Base-by-base conservation (phyloP, 2,888 invertebrate genomes). In the Amiota mariae region DNA sequence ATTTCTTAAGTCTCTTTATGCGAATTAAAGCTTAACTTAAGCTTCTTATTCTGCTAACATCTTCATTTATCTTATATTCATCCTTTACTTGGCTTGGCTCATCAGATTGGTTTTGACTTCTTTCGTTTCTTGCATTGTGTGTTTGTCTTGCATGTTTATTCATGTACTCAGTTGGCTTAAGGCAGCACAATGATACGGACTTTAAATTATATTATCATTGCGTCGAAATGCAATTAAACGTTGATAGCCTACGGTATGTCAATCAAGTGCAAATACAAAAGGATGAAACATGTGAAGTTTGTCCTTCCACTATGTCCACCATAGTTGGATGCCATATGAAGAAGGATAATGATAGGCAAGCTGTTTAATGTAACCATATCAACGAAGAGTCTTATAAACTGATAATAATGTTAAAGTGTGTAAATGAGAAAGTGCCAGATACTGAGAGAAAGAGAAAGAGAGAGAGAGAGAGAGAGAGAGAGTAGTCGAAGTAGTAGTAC, bases 201-300 rank as follows among this genome's bases (percentile, higher is more conserved):
- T 83, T 84, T 84, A 86, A 84, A 85, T 84, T 81, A 84, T 82
- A 81, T 84, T 80, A 84, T 86, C 84, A 85, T 83, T 87, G 88
- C 80, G 78, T 68, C 85, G 78, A 81, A 86, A 87, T 87, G 88
- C 86, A 86, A 86, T 86, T 86, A 86, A 86, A 84, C 84, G 81
- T 80, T 85, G 86, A 85, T 81, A 81, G 86, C 84, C 81, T 79
- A 78, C 85, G 85, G 86, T 83, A 78, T 85, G 86, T 82, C 86
- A 84, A 84, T 84, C 84, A 84, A 82, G 78, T 78, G 79, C 82
- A 78, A 79, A 85, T 84, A 79, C 80, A 74, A 24, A 57, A 80
- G 78, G 15, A 75, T 47, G 36, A 24, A 24, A 24, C 24, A 24
- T 24, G 36, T 36, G 36, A 6, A 36, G 36, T 15, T 57, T 8